phyloP scores from a whole-genome alignment of 2,888 invertebrate species.

The Morpho helenor region DNA sequence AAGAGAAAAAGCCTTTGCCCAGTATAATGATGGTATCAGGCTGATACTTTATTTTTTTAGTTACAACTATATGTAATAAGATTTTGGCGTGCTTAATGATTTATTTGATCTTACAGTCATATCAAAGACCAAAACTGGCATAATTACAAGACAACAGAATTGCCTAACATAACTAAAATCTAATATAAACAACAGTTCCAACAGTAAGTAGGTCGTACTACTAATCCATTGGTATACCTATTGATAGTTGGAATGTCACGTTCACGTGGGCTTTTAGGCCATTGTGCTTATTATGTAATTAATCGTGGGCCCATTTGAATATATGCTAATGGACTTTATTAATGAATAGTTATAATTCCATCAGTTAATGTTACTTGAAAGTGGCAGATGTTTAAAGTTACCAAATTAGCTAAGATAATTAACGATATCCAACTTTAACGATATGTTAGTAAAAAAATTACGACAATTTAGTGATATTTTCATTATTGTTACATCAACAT shows the following conservation, averaged over 20 bases:
- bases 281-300: constrained; percentile 30
- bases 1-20: no score
- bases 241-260: constrained; percentile 35
- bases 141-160: background rate
- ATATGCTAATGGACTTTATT: constrained; percentile 2
- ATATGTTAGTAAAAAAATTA: background rate
- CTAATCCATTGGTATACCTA: constrained; percentile 28
- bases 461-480: no score
- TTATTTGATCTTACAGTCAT: background rate
- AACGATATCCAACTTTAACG: background rate
- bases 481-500: no score
- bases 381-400: no score
- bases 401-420: no score
- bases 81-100: no score
- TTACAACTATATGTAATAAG: no score
- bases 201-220: constrained; percentile 27
- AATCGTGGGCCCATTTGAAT: constrained; percentile 3
- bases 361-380: no score
- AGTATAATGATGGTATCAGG: no score
- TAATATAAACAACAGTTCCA: constrained; percentile 10
- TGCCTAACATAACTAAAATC: constrained; percentile 7
- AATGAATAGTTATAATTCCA: background rate
- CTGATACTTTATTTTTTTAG: no score
- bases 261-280: constrained; percentile 53
- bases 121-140: background rate